Percentiles rank a stretch among this genome's conserved stretches.
These are phyloP conservation scores for Delichon dasypus DNA, from an alignment of 2,797 vertebrate species.

Conservation along the genomic window DNA sequence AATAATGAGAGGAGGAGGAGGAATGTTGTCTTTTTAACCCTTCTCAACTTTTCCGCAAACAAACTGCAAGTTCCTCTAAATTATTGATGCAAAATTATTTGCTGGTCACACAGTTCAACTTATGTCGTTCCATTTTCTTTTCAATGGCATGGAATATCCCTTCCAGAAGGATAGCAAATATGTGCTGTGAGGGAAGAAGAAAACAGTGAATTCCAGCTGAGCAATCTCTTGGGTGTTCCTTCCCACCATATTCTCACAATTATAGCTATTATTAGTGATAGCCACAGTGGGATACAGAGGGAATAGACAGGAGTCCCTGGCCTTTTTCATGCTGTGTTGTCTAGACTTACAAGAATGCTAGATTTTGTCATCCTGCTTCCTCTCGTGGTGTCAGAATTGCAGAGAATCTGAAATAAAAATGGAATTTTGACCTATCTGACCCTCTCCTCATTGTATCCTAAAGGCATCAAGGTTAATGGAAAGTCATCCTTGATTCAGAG, in stretches of 20 bases:
- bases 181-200: not conserved
- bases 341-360: slow-evolving; percentile 60
- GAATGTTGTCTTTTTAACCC: not conserved
- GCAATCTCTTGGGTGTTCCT: slow-evolving; percentile 44
- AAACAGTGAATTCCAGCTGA: not conserved
- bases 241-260: slow-evolving; percentile 59
- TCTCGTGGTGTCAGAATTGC: not conserved
- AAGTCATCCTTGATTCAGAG: not conserved
- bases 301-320: slow-evolving; percentile 8
- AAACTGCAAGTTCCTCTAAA: not conserved
- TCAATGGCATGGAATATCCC: not conserved
- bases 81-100: slow-evolving; percentile 17
- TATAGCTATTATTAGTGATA: slow-evolving; percentile 50
- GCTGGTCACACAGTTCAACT: not conserved
- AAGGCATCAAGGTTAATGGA: not conserved
- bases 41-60: not conserved
- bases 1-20: not conserved
- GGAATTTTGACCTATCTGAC: not conserved
- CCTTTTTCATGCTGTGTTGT: slow-evolving; percentile 61
- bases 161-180: not conserved
- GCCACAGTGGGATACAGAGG: slow-evolving; percentile 17
- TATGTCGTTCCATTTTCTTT: not conserved
- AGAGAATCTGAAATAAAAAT: slow-evolving; percentile 28
- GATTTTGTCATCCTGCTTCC: slow-evolving; percentile 32
- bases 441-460: not conserved